Conservation (phyloP, 2,888 invertebrate species). For the Stenolophus ochropezus region DNA sequence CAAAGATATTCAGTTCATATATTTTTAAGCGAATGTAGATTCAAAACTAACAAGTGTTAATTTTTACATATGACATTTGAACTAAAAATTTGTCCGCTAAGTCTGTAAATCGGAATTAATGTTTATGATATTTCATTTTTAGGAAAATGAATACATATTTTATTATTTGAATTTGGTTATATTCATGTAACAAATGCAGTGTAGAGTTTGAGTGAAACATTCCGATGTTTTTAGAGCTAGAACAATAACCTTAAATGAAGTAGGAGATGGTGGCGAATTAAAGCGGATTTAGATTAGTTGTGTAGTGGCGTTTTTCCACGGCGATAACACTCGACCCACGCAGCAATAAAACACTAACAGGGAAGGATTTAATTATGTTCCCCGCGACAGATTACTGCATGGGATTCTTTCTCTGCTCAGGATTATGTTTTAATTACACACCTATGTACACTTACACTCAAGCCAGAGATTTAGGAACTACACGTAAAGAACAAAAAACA, state of each 20-base stretch:
- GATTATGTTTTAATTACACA: neutral
- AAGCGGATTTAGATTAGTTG: constrained; percentile 54
- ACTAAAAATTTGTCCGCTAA: too few relatives aligned
- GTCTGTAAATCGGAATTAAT: too few relatives aligned
- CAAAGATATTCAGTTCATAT: too few relatives aligned
- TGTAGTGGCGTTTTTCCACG: constrained; percentile 37
- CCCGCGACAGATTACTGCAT: constrained; percentile 3
- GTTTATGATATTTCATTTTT: too few relatives aligned
- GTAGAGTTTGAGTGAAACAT: neutral
- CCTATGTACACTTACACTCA: neutral
- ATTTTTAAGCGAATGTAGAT: too few relatives aligned
- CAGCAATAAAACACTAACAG: constrained; percentile 32
- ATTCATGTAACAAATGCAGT: too few relatives aligned
- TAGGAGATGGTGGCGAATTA: constrained; percentile 39
- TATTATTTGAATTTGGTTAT: too few relatives aligned
- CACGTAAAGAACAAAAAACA: too few relatives aligned
- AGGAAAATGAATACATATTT: too few relatives aligned
- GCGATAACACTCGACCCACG: constrained; percentile 34
- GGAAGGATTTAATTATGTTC: constrained; percentile 39
- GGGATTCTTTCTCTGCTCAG: neutral
- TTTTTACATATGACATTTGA: too few relatives aligned
- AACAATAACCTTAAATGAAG: constrained; percentile 48
- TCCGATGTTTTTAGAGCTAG: neutral
- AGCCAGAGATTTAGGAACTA: neutral
- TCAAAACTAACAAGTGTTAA: too few relatives aligned